Evolutionary conservation across 2,888 invertebrate genomes (phyloP), one percentile per base, ranked within the genome.

Genomic region (Eristalis arbustorum): DNA sequence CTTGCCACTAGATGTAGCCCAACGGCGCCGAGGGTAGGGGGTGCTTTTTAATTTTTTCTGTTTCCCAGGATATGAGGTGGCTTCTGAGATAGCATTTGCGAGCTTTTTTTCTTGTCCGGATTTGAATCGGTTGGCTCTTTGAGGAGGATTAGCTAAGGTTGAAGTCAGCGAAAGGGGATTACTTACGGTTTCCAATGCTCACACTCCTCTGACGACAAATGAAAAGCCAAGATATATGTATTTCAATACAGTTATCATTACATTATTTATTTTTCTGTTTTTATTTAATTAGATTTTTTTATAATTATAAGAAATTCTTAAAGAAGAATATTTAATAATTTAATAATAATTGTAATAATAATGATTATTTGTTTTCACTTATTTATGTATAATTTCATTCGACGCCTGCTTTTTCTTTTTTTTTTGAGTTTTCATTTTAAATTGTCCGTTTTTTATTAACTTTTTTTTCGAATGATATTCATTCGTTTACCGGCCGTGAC

Each of bases 271-370:
- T 78, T 81, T 71, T 69, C 31, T 73, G 77, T 81, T 74, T 80
- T 61, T 69, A 66, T 78, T 79, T 77, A 78, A 71, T 83, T 82
- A 80, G 62, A 69, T 67, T 71, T 71, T 71, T 87, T 68, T 61
- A 84, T 87, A 84, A 88, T 88, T 79, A 88, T 88, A 88, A 88
- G 88, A 88, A 88, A 84, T 88, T 88, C 88, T 84, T 78, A 84
- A 88, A 88, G 88, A 88, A 88, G 88, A 88, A 84, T 88, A 88
- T 88, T 88, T 84, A 88, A 84, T 88, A 80, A 84, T 88, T 88
- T 84, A 84, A 84, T 88, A 84, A 88, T 88, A 75, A 83, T 87
- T 66, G 81, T 83, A 69, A 84, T 88, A 79, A 84, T 88, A 76
- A 88, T 88, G 79, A 84, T 84, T 84, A 84, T 80, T 83, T 83